Evolutionary conservation across 2,888 invertebrate species (phyloP).

Genomic region (Morpho deidamia): DNA sequence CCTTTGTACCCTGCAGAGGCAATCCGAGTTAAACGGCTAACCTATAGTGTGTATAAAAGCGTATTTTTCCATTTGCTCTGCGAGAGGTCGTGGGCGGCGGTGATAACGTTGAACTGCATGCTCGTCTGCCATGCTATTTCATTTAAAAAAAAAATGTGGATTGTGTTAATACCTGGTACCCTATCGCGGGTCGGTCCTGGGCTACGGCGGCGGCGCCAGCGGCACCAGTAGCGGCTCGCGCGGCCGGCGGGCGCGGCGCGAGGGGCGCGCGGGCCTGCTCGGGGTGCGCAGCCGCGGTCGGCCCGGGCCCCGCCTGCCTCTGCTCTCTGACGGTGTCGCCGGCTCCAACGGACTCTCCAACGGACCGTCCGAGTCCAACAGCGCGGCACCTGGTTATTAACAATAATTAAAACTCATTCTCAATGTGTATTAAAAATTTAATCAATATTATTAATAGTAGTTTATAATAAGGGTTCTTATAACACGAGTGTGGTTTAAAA

Average conservation of each 20-base stretch:
- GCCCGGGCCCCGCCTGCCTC: conserved; percentile 44
- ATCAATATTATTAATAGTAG: conserved; percentile 23
- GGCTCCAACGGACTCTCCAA: conserved; percentile 37
- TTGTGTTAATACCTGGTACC: background rate
- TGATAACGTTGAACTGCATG: too few relatives aligned
- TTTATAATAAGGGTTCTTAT: too few relatives aligned
- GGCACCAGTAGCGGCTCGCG: conserved; percentile 71
- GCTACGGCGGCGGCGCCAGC: conserved; percentile 69
- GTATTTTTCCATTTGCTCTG: too few relatives aligned
- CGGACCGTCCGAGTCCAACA: conserved; percentile 55
- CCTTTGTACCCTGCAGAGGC: too few relatives aligned
- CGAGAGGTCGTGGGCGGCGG: too few relatives aligned
- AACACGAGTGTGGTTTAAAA: too few relatives aligned
- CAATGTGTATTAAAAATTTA: background rate
- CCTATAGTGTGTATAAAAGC: too few relatives aligned
- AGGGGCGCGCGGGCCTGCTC: conserved; percentile 29
- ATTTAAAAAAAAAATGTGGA: too few relatives aligned
- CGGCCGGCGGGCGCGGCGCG: conserved; percentile 41
- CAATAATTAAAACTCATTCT: too few relatives aligned
- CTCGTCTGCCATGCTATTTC: too few relatives aligned
- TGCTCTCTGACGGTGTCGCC: conserved; percentile 19
- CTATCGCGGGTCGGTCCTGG: background rate
- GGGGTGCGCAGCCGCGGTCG: conserved; percentile 41
- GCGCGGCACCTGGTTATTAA: conserved; percentile 42
- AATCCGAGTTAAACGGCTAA: too few relatives aligned